Percentiles rank a stretch among this genome's conserved stretches.
phyloP scores from a whole-genome alignment of 2,888 invertebrate genomes.

The Caenorhabditis wallacei region DNA sequence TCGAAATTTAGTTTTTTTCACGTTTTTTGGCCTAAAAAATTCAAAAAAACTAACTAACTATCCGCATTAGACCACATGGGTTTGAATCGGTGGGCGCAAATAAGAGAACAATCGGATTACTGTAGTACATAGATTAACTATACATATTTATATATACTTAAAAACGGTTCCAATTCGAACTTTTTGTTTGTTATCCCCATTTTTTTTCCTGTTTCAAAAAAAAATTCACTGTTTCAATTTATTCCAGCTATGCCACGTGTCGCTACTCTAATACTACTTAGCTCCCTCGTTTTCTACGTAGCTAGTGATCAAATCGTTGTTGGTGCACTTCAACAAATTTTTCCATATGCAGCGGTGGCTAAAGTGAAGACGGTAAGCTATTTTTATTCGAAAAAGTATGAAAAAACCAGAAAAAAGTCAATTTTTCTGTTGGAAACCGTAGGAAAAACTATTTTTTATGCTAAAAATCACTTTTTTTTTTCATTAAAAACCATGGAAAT shows the following conservation, averaged over 20 bases:
- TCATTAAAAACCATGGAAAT: too few relatives aligned
- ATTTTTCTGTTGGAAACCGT: not conserved
- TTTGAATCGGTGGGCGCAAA: too few relatives aligned
- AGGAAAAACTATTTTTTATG: not conserved
- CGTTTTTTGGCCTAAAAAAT: too few relatives aligned
- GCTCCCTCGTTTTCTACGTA: conserved; percentile 3
- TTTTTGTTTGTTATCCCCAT: conserved; percentile 7
- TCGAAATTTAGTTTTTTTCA: too few relatives aligned
- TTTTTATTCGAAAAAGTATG: not conserved
- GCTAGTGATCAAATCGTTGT: conserved; percentile 49
- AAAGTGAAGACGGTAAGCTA: conserved; percentile 41
- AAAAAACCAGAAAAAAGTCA: not conserved
- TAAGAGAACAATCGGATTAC: too few relatives aligned
- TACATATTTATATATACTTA: too few relatives aligned
- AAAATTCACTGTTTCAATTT: too few relatives aligned
- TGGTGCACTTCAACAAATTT: conserved; percentile 45
- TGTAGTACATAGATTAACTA: too few relatives aligned
- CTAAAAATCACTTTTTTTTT: too few relatives aligned
- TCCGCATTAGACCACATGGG: too few relatives aligned
- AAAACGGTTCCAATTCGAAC: not conserved
- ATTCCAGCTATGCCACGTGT: conserved; percentile 12
- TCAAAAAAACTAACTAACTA: too few relatives aligned
- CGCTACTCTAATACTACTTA: not conserved
- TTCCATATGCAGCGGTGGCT: conserved; percentile 48
- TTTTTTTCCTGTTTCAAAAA: not conserved